Base-by-base conservation (phyloP, 2,797 vertebrate genomes). In the Helicolenus hilgendorfi region DNA sequence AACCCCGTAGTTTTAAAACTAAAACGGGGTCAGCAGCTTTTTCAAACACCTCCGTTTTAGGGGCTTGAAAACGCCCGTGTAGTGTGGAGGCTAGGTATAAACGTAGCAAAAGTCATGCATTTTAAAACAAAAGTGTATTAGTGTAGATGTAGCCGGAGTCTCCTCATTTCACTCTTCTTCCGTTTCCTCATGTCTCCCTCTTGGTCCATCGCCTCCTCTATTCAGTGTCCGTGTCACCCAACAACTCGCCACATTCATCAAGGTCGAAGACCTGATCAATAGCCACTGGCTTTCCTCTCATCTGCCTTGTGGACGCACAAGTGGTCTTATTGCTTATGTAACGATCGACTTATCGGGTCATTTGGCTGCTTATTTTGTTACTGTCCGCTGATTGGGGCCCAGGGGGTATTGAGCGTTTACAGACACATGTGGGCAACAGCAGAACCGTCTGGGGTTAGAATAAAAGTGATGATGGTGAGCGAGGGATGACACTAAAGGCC, bases 361-460 rank as follows among this genome's bases (percentile, higher is more conserved):
- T 96, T 96, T 92, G 82, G 79, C 81, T 83, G 89, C 88, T 95
- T 95, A 93, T 91, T 96, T 94, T 95, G 92, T 94, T 93, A 84
- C 90, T 67, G 87, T 92, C 85, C 55, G 8, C 84, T 91, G 91
- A 91, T 90, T 90, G 90, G 86, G 78, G 83, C 81, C 89, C 33
- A 33, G 72, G 74, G 90, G 79, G 49, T 82, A 81, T 75, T 79
- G 90, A 88, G 83, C 84, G 67, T 84, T 87, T 76, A 92, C 77
- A 85, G 71, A 86, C 74, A 75, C 80, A 79, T 55, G 56, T 73
- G 72, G 72, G 68, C 35, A 67, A 69, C 68, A 69, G 75, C 53
- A 76, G 35, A 86, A 77, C 53, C 4, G 22, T 83, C 73, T 82
- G 29, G 14, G 53, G 76, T 13, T 59, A 55, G 56, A 72, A 63